A percentile compares a stretch with the other conserved stretches of the same genome.
Evolutionary conservation across 2,113 vertebrate species (phyloP).

Genomic region (Chrysemys picta): DNA sequence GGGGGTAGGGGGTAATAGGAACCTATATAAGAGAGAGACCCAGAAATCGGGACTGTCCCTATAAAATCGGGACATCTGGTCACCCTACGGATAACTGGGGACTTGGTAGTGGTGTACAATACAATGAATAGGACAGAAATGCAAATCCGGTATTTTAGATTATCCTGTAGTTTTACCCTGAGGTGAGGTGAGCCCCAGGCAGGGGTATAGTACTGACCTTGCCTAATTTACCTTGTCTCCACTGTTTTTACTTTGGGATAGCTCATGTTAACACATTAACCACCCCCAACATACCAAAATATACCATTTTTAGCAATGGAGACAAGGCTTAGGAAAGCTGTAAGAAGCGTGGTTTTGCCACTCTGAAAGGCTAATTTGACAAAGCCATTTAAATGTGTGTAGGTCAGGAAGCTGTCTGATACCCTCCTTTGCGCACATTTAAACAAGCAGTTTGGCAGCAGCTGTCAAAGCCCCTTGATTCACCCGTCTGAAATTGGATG

Average conservation of each 20-base stretch:
- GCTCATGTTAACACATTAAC: background rate
- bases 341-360: background rate
- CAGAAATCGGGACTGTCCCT: too few relatives aligned
- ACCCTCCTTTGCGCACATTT: background rate
- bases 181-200: background rate
- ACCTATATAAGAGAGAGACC: too few relatives aligned
- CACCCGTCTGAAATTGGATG: background rate
- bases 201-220: background rate
- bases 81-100: background rate
- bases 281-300: background rate
- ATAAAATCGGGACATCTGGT: too few relatives aligned
- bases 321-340: background rate
- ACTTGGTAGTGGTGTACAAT: background rate
- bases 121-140: background rate
- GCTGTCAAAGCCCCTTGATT: background rate
- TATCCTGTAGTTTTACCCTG: background rate
- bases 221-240: background rate
- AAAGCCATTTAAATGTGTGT: background rate
- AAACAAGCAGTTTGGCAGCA: rapidly evolving
- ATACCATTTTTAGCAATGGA: background rate
- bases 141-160: background rate
- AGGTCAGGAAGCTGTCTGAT: background rate
- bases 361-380: background rate
- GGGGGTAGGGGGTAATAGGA: too few relatives aligned
- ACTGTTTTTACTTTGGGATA: background rate